Percentiles rank a stretch among this genome's conserved stretches.
phyloP scores from a whole-genome alignment of 2,888 invertebrate species.

The Amphipoea lucens region DNA sequence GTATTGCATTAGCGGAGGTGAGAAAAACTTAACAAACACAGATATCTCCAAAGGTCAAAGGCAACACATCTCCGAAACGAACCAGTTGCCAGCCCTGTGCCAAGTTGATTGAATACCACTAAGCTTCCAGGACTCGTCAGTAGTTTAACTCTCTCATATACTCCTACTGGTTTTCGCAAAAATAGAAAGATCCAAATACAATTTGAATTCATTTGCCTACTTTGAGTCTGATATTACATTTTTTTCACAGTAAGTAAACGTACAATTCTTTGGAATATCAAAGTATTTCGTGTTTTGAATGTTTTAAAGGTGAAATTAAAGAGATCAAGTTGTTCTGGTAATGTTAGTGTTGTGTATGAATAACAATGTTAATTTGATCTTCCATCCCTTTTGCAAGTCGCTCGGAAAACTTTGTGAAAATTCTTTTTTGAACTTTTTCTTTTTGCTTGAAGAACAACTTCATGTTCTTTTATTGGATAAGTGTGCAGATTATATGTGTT shows the following conservation, averaged over 20 bases:
- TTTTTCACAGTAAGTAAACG: slow-evolving; percentile 5
- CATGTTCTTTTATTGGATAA: slow-evolving; percentile 24
- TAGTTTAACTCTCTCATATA: slow-evolving; percentile 1
- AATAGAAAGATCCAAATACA: background rate
- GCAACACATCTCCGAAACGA: background rate
- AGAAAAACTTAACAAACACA: background rate
- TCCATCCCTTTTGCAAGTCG: slow-evolving; percentile 4
- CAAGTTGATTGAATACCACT: slow-evolving; percentile 25
- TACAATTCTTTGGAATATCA: slow-evolving; percentile 22
- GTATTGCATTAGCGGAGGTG: background rate
- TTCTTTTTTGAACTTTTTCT: slow-evolving; percentile 15
- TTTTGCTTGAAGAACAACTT: slow-evolving; percentile 25
- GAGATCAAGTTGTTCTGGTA: slow-evolving; percentile 12
- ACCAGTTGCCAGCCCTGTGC: background rate
- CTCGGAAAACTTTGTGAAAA: slow-evolving; percentile 16
- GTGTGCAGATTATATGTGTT: slow-evolving; percentile 6
- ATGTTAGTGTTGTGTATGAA: background rate
- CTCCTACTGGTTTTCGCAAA: background rate
- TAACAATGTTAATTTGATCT: slow-evolving; percentile 18
- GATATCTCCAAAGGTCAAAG: slow-evolving; percentile 3
- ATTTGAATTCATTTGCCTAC: slow-evolving; percentile 8
- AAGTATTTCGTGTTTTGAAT: slow-evolving; percentile 32
- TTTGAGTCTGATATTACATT: slow-evolving; percentile 6
- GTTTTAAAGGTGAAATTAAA: slow-evolving; percentile 23
- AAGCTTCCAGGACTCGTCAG: slow-evolving; percentile 7